Evolutionary conservation across 2,888 invertebrate species (phyloP), one percentile per base, ranked within the genome.

Genomic region (Drosophila recens): DNA sequence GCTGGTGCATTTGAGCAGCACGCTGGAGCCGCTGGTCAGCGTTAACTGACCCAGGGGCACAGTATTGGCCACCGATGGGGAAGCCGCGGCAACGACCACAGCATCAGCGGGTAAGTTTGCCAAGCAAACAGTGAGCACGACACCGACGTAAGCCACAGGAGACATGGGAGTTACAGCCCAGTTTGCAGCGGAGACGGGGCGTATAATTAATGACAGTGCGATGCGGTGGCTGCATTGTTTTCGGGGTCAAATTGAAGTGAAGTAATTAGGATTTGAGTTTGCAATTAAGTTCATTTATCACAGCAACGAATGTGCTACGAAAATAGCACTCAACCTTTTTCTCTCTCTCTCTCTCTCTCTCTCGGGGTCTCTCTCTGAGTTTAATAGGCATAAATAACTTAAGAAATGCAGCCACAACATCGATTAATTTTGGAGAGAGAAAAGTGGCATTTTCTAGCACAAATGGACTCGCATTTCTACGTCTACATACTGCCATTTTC

Each of bases 41-140:
- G 91, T 91, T 62, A 91, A 91, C 87, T 91, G 91, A 91, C 91
- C 91, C 80, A 84, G 82, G 87, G 80, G 77, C 53, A 59, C 67
- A 34, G 34, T 38, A 51, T 27, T 27, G 27, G 57, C 46, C 40
- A 52, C 67, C 57, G 58, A 56, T n/a, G 66, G 62, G 20, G 36
- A 64, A 13, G 43, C 65, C 45, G 20, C 65, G 42, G 27, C 65
- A 52, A 23, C 72, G 65, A 48, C 77, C 52, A 59, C 71, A 70
- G 57, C 71, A 80, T 67, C 77, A 63, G 53, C 67, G 69, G 65
- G 74, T 59, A 77, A 77, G 83, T 74, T 74, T 62, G 86, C 65
- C 61, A 68, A 70, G 80, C 88, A 72, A 68, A 72, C 82, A 67
- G 34, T 66, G 42, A 66, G 67, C 66, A 86, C 87, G 69, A 89